Conservation (phyloP, 2,888 invertebrate genomes). For the Lepidocyrtinus sp. region DNA sequence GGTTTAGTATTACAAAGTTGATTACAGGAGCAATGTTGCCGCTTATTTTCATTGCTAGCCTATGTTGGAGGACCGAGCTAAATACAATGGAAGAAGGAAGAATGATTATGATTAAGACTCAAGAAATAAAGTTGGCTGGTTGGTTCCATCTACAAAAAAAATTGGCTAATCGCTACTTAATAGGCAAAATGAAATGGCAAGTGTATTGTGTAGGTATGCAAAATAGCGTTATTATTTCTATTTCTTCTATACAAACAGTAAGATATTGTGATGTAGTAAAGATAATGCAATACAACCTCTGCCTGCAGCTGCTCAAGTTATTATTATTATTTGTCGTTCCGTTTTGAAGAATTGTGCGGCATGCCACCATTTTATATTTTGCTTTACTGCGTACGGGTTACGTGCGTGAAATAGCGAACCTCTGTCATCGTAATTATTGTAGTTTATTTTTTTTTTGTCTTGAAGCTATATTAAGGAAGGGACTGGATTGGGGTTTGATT, state of each 20-base stretch:
- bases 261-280: background rate
- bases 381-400: background rate
- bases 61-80: too few species aligned
- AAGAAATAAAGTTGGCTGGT: background rate
- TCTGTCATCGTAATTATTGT: background rate
- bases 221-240: background rate
- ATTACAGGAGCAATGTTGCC: background rate
- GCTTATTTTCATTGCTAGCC: background rate
- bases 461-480: background rate
- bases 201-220: background rate
- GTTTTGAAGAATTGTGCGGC: background rate
- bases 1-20: background rate
- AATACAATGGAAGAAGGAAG: too few species aligned
- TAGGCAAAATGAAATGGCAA: background rate
- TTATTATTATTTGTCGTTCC: too few species aligned
- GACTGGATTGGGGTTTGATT: too few species aligned
- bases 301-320: too few species aligned
- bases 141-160: background rate
- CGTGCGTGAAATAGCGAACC: background rate
- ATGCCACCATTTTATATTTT: background rate
- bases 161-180: background rate
- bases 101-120: background rate
- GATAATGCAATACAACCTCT: too few species aligned
- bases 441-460: background rate
- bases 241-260: background rate